Evolutionary conservation across 2,797 vertebrate genomes (phyloP).

Genomic region (Enteromius fasciolatus): DNA sequence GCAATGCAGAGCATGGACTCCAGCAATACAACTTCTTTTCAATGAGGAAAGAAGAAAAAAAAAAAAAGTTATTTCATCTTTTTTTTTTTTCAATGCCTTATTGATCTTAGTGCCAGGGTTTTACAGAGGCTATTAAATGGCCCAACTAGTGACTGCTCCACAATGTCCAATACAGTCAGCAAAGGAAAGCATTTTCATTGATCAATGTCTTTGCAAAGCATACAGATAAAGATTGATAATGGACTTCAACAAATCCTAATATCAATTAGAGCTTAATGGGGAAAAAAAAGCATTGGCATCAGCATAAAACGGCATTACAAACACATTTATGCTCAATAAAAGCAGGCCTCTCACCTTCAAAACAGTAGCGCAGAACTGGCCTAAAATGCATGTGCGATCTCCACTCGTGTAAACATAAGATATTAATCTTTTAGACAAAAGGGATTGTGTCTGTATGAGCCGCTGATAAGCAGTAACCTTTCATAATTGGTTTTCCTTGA

Average conservation of each 20-base stretch:
- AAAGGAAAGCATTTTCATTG: slow-evolving; percentile 81
- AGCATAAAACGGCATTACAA: slow-evolving; percentile 64
- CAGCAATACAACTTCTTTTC: slow-evolving; percentile 64
- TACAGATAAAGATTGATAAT: slow-evolving; percentile 83
- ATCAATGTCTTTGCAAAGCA: slow-evolving; percentile 77
- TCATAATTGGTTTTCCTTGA: slow-evolving; percentile 75
- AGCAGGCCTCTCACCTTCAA: slow-evolving; percentile 40
- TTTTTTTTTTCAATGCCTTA: slow-evolving; percentile 75
- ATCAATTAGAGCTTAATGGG: slow-evolving; percentile 77
- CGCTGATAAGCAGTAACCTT: slow-evolving; percentile 76
- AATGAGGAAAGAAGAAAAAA: slow-evolving; percentile 61
- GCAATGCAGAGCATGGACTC: slow-evolving; percentile 45
- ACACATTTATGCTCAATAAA: slow-evolving; percentile 65
- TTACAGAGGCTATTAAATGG: slow-evolving; percentile 75
- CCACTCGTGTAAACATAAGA: slow-evolving; percentile 70
- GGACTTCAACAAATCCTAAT: slow-evolving; percentile 78
- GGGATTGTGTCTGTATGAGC: slow-evolving; percentile 65
- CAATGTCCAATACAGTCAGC: slow-evolving; percentile 77
- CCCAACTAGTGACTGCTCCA: slow-evolving; percentile 66
- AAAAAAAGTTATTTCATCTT: slow-evolving; percentile 72
- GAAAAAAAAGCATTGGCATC: slow-evolving; percentile 59
- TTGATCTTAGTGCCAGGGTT: slow-evolving; percentile 75
- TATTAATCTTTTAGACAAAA: slow-evolving; percentile 75
- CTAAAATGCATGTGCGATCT: slow-evolving; percentile 61
- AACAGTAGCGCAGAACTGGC: slow-evolving; percentile 54